Evolutionary conservation across 2,113 vertebrate genomes (phyloP), one percentile per base, ranked within the genome.

Genomic region (Lethenteron camtschaticum): DNA sequence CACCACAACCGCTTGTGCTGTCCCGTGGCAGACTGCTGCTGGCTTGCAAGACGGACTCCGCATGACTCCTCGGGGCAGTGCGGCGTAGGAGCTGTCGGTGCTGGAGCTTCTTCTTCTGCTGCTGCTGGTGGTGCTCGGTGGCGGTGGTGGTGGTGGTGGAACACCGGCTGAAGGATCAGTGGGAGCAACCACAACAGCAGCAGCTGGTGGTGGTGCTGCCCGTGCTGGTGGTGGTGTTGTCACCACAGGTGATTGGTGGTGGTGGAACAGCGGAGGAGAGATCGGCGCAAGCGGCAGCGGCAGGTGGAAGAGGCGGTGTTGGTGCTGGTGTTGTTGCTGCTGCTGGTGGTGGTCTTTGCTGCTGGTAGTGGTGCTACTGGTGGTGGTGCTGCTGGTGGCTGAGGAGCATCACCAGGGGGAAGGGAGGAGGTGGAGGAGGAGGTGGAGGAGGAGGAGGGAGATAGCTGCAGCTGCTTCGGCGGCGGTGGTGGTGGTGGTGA

Each of bases 371-470:
- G n/a, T 24, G n/a, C 10, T 66, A 9, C n/a, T 24, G n/a, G n/a
- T 24, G 63, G n/a, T 24, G n/a, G n/a, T n/a, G n/a, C 63, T 66
- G 63, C 63, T 66, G n/a, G 63, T 16, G 63, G n/a, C 63, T 24
- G 63, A n/a, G 63, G 63, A 41, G 41, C 24, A 11, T 66, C n/a
- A 16, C 63, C 63, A 66, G n/a, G 63, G n/a, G 10, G 63, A n/a
- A 66, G n/a, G 63, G 10, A 11, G 24, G 8, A 66, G n/a, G 63
- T 24, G n/a, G 24, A 11, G n/a, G n/a, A 66, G n/a, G 9, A 66
- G 14, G 16, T 18, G 16, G 14, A 66, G 14, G 20, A n/a, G 14
- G n/a, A n/a, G 24, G n/a, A n/a, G n/a, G n/a, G 63, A 16, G 63
- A 16, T 66, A 16, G n/a, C 24, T 20, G 14, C 20, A 14, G 20